A percentile compares a stretch with the other conserved stretches of the same genome.
Conservation (phyloP, 2,888 invertebrate species). For the Malachius bipustulatus region DNA sequence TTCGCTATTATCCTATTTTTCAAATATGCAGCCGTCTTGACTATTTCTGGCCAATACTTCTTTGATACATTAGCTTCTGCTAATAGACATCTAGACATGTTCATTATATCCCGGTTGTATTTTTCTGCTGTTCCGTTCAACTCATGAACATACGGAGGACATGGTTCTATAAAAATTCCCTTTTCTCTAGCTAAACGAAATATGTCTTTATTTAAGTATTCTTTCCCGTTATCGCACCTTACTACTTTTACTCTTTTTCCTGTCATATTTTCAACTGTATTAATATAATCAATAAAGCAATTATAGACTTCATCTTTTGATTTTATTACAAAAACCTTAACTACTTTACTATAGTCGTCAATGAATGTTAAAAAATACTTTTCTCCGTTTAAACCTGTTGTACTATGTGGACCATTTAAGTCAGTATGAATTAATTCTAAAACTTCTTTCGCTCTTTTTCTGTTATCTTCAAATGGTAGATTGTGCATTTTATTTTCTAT, state of each 20-base stretch:
- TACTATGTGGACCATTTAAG: slow-evolving; percentile 18
- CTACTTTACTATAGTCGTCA: too few relatives aligned
- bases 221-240: slow-evolving; percentile 11
- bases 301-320: too few relatives aligned
- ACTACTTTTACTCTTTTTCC: slow-evolving; percentile 3
- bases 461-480: slow-evolving; percentile 21
- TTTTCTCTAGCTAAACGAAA: slow-evolving; percentile 18
- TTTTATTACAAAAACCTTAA: too few relatives aligned
- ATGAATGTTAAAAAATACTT: slow-evolving; percentile 21
- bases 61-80: slow-evolving; percentile 16
- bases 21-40: too few relatives aligned
- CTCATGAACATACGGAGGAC: too few relatives aligned
- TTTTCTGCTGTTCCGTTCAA: too few relatives aligned
- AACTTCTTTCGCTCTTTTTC: slow-evolving; percentile 17
- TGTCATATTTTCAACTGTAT: background rate
- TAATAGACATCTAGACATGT: slow-evolving; percentile 18
- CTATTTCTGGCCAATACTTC: slow-evolving; percentile 17
- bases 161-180: slow-evolving; percentile 12
- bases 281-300: background rate
- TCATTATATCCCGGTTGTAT: slow-evolving; percentile 19
- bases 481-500: slow-evolving; percentile 23
- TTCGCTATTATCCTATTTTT: too few relatives aligned
- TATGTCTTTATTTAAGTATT: slow-evolving; percentile 17
- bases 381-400: slow-evolving; percentile 14
- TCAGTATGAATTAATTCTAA: too few relatives aligned